These are phyloP conservation scores for Myotis davidii DNA, from an alignment of 2,113 vertebrate genomes.

Conservation along the genomic window DNA sequence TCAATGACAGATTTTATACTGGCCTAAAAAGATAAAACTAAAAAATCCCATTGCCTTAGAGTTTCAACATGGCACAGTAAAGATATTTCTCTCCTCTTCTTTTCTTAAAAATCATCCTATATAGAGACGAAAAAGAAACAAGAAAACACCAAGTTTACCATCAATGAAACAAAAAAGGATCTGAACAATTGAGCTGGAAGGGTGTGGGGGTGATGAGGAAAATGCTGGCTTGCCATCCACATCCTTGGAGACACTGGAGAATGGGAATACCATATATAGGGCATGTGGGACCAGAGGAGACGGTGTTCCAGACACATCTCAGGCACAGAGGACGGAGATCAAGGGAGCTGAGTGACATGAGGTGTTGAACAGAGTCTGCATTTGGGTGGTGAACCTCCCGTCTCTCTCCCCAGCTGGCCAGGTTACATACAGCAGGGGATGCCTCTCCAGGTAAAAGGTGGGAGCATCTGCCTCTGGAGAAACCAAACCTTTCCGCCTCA, in stretches of 20 bases:
- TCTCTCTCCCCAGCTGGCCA: not conserved
- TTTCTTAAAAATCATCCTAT: not conserved
- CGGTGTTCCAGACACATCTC: not conserved
- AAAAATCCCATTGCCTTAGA: not conserved
- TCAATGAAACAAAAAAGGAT: not conserved
- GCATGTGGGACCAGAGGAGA: too few relatives aligned
- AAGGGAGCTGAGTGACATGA: fast-evolving
- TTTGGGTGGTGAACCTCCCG: too few relatives aligned
- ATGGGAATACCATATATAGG: fast-evolving
- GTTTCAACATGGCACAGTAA: not conserved
- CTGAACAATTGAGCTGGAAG: not conserved
- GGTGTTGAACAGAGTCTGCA: not conserved
- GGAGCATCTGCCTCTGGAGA: not conserved
- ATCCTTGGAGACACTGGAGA: not conserved
- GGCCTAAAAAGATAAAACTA: not conserved
- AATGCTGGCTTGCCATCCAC: not conserved
- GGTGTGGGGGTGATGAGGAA: too few relatives aligned
- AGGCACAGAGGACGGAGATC: not conserved
- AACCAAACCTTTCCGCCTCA: not conserved
- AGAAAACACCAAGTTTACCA: not conserved
- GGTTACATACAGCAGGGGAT: fast-evolving
- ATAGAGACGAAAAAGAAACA: not conserved
- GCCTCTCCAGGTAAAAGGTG: not conserved
- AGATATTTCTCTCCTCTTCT: not conserved
- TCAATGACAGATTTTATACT: not conserved